Percentiles rank a stretch among this genome's conserved stretches.
Conservation (phyloP, 2,113 vertebrate genomes). For the Edolisoma coerulescens region DNA sequence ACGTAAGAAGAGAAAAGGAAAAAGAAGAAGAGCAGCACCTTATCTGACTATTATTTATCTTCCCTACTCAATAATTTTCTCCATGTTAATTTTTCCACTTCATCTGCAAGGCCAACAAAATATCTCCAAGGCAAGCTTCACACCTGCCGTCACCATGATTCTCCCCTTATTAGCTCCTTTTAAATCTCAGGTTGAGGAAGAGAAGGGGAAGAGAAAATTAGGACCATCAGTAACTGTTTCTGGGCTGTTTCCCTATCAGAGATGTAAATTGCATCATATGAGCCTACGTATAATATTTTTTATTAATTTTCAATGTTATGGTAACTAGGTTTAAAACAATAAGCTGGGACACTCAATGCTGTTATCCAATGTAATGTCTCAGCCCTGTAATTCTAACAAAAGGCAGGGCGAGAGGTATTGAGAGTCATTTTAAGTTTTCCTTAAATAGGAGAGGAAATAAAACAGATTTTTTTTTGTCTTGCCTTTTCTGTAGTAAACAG, state of each 20-base stretch:
- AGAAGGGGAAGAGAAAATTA: not conserved
- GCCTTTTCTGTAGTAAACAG: constrained; percentile 10
- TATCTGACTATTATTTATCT: not conserved
- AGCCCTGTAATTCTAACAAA: not conserved
- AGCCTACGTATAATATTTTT: not conserved
- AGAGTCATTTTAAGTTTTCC: not conserved
- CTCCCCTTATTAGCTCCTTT: not conserved
- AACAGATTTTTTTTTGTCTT: not conserved
- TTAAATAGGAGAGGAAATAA: not conserved
- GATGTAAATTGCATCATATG: not conserved
- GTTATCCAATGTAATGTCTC: not conserved
- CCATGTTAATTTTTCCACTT: not conserved
- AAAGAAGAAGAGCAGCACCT: not conserved
- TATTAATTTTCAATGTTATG: not conserved
- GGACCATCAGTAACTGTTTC: not conserved
- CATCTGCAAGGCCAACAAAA: not conserved
- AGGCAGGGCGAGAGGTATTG: not conserved
- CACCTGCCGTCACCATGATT: not conserved
- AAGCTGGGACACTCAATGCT: not conserved
- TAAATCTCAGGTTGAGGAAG: not conserved
- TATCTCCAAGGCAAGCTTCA: not conserved
- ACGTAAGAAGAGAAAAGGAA: rapidly evolving
- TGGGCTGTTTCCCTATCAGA: not conserved
- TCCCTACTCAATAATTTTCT: not conserved
- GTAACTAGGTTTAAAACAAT: not conserved